Conservation (phyloP, 2,888 invertebrate species). For the Enchytraeus crypticus region DNA sequence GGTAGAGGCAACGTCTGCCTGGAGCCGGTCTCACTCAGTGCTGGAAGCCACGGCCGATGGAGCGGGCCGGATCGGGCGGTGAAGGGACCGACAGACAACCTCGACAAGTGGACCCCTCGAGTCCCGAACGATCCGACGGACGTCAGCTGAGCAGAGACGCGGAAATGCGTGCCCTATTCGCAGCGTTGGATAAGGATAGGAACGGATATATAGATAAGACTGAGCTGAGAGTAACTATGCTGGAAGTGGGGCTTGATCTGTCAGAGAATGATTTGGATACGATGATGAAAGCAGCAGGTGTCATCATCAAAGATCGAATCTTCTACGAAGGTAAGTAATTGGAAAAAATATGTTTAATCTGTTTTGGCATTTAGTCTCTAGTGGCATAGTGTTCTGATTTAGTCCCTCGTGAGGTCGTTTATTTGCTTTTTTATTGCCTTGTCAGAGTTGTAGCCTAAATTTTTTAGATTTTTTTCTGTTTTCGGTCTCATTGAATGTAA, state of each 20-base stretch:
- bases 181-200: slow-evolving; percentile 24
- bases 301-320: slow-evolving; percentile 24
- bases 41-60: no score
- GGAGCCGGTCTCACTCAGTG: no score
- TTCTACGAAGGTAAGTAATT: slow-evolving; percentile 21
- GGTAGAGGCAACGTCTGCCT: no score
- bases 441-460: no score
- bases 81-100: no score
- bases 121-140: no score
- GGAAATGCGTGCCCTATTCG: slow-evolving; percentile 24
- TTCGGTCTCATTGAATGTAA: no score
- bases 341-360: background rate
- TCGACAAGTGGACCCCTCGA: no score
- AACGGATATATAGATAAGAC: slow-evolving; percentile 15
- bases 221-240: slow-evolving; percentile 11
- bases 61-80: no score
- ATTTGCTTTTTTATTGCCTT: background rate
- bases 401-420: background rate
- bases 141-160: no score
- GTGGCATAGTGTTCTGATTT: background rate
- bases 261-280: slow-evolving; percentile 20
- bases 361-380: background rate
- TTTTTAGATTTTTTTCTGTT: no score
- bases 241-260: slow-evolving; percentile 13
- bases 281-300: slow-evolving; percentile 27